These are phyloP conservation scores for Ispidina picta DNA, from an alignment of 2,797 vertebrate species.

Conservation along the genomic window DNA sequence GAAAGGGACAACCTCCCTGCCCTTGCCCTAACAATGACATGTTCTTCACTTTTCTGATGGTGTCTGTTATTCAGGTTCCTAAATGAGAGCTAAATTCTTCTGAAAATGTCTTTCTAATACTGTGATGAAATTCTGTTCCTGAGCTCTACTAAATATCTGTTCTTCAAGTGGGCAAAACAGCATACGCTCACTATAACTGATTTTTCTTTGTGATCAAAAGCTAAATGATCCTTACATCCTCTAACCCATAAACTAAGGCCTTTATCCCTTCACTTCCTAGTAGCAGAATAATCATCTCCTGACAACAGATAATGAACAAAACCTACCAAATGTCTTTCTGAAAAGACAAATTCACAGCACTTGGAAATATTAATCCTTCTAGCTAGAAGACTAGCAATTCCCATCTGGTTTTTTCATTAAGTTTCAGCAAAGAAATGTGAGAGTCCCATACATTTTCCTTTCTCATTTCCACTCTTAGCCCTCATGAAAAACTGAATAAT, in stretches of 20 bases:
- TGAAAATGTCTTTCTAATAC: not conserved
- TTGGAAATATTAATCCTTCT: conserved; percentile 40
- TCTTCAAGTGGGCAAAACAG: not conserved
- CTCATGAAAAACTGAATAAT: conserved; percentile 31
- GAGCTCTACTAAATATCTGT: not conserved
- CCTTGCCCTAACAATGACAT: not conserved
- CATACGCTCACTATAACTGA: not conserved
- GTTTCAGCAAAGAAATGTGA: conserved; percentile 37
- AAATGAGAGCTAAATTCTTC: not conserved
- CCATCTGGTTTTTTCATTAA: conserved; percentile 47
- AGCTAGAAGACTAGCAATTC: conserved; percentile 2
- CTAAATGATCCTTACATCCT: not conserved
- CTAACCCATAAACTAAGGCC: conserved; percentile 28
- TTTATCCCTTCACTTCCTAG: not conserved
- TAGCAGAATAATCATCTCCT: conserved; percentile 20
- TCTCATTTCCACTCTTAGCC: conserved; percentile 17
- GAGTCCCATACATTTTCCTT: conserved; percentile 15
- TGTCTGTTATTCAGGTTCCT: not conserved
- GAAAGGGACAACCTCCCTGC: not conserved
- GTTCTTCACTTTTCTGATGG: not conserved
- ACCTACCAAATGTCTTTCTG: not conserved
- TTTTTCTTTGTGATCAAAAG: conserved; percentile 8
- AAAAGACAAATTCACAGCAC: not conserved
- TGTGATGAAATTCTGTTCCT: not conserved
- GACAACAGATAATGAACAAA: conserved; percentile 14